Evolutionary conservation across 2,797 vertebrate genomes (phyloP).

Genomic region (Coranthus polyacanthus): DNA sequence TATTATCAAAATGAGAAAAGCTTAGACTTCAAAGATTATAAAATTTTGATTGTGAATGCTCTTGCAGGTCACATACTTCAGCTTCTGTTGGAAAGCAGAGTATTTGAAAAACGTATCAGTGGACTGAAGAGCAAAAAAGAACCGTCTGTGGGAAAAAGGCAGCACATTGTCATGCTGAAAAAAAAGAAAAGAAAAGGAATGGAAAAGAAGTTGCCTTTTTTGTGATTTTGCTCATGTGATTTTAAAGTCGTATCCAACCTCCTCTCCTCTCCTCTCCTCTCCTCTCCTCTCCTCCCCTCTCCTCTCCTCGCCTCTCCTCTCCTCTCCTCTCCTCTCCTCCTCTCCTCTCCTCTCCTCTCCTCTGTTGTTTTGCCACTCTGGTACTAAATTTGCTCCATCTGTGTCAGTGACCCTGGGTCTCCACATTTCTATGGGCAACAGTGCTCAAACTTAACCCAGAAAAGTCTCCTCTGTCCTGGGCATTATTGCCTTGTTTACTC

Average conservation of each 20-base stretch:
- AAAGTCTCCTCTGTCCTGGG: slow-evolving; percentile 1
- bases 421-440: background rate
- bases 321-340: slow-evolving; percentile 15
- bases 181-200: no score
- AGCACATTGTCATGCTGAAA: no score
- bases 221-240: no score
- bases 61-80: no score
- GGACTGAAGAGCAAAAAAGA: no score
- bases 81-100: no score
- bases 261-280: background rate
- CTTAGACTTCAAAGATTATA: no score
- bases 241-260: no score
- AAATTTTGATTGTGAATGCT: no score
- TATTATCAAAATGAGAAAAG: no score
- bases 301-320: slow-evolving; percentile 1
- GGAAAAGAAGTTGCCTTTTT: no score
- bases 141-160: no score
- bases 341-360: slow-evolving; percentile 10
- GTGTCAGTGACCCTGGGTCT: slow-evolving; percentile 37
- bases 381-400: slow-evolving; percentile 48
- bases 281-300: background rate
- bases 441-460: slow-evolving; percentile 13
- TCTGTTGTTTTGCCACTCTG: slow-evolving; percentile 16
- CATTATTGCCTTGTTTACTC: slow-evolving; percentile 27
- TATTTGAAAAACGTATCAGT: background rate